These are phyloP conservation scores for Otolemur garnettii DNA, from an alignment of 2,113 vertebrate genomes.

Conservation along the genomic window DNA sequence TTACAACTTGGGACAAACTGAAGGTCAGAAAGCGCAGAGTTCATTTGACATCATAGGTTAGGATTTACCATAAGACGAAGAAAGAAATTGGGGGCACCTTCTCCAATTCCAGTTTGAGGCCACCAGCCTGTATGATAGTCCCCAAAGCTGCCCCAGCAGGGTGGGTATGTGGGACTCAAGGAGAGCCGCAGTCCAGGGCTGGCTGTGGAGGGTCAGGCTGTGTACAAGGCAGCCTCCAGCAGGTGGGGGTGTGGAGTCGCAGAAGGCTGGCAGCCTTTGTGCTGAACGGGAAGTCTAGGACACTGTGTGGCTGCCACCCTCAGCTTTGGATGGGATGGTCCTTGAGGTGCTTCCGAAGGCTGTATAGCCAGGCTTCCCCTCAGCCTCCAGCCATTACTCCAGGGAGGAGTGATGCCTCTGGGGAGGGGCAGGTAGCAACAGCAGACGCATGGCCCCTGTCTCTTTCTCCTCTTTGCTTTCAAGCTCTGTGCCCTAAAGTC, in stretches of 20 bases:
- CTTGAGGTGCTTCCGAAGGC: not conserved
- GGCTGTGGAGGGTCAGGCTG: not conserved
- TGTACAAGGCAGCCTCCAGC: constrained; percentile 65
- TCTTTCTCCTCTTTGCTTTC: not conserved
- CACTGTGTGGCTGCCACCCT: not conserved
- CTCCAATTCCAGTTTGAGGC: not conserved
- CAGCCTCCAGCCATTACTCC: not conserved
- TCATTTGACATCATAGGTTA: not conserved
- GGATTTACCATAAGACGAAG: not conserved
- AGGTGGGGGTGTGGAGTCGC: constrained; percentile 81
- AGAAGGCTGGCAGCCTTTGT: not conserved
- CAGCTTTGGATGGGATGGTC: not conserved
- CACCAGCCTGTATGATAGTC: not conserved
- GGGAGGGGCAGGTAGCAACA: not conserved
- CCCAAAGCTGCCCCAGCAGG: not conserved
- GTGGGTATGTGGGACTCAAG: fast-evolving
- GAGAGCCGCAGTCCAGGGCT: fast-evolving
- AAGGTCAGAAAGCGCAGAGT: not conserved
- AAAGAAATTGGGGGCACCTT: too few species aligned
- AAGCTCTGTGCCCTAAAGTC: not conserved
- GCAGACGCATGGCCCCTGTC: not conserved
- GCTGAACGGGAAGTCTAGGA: fast-evolving
- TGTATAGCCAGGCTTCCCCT: not conserved
- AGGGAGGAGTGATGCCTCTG: not conserved
- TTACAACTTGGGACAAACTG: not conserved